These are phyloP conservation scores for Teleopsis dalmanni DNA, from an alignment of 1,140 invertebrate species.

Conservation along the genomic window DNA sequence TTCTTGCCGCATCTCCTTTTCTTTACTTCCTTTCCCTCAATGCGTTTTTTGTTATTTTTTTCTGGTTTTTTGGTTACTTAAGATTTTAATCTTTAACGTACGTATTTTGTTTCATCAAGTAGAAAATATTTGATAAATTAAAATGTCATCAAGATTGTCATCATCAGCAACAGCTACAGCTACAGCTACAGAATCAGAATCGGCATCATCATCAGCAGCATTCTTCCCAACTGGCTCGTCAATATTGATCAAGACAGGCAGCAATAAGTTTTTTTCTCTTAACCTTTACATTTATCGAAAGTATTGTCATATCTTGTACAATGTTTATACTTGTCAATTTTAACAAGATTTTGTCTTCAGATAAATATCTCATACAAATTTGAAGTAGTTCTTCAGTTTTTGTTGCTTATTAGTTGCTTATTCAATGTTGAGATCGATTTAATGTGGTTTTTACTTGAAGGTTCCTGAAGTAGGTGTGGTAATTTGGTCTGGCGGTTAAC, in stretches of 20 bases:
- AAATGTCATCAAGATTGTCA: conserved; percentile 44
- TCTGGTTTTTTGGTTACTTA: background rate
- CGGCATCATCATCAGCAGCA: background rate
- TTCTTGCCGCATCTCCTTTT: too few species aligned
- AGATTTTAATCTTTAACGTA: conserved; percentile 4
- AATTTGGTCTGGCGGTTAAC: too few species aligned
- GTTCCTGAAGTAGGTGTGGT: too few species aligned
- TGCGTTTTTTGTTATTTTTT: background rate
- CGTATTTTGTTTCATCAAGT: conserved; percentile 20
- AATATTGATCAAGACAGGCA: background rate
- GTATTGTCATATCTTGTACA: background rate
- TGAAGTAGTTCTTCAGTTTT: too few species aligned
- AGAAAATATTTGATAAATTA: conserved; percentile 33
- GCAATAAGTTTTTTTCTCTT: conserved; percentile 18
- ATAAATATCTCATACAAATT: too few species aligned
- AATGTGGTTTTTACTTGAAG: too few species aligned
- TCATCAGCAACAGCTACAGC: conserved; percentile 7
- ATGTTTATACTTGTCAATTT: conserved; percentile 29
- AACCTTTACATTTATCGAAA: conserved; percentile 15
- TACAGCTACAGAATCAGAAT: background rate
- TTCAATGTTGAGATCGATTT: too few species aligned
- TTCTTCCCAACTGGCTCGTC: too few species aligned
- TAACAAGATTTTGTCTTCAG: conserved; percentile 43
- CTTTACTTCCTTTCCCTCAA: too few species aligned
- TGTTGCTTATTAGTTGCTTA: too few species aligned